Conservation (phyloP, 2,888 invertebrate genomes). For the Limnephilus rhombicus region DNA sequence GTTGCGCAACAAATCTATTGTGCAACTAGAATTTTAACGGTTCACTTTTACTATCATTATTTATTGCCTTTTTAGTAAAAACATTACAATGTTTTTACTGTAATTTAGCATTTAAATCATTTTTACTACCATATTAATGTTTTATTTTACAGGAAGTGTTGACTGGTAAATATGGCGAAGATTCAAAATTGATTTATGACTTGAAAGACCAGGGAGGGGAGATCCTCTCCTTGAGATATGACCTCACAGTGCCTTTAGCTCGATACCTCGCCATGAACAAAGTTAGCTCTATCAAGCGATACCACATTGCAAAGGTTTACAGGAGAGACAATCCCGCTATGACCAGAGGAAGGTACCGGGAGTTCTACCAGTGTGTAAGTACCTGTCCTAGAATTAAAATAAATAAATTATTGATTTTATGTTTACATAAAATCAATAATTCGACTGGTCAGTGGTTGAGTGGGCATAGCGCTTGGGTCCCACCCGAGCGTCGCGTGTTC, state of each 20-base stretch:
- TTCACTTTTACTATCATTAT: background rate
- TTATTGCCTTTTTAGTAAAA: background rate
- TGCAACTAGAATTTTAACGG: background rate
- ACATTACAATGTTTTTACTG: background rate
- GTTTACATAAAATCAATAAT: too few relatives aligned
- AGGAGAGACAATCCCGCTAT: conserved; percentile 98
- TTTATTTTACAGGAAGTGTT: conserved; percentile 87
- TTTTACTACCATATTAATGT: background rate
- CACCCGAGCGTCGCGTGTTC: too few relatives aligned
- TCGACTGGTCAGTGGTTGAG: too few relatives aligned
- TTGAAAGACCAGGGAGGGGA: conserved; percentile 99
- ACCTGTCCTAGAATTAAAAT: background rate
- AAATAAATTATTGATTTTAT: conserved; percentile 24
- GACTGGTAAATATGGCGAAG: conserved; percentile 99
- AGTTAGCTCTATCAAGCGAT: conserved; percentile 94
- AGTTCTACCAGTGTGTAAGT: conserved; percentile 99
- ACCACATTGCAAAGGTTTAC: conserved; percentile 99
- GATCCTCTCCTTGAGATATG: conserved; percentile 96
- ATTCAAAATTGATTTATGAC: conserved; percentile 99
- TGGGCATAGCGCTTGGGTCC: too few relatives aligned
- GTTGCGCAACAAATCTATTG: background rate
- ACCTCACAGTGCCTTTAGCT: conserved; percentile 98
- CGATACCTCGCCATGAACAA: conserved; percentile 99
- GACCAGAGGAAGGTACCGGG: conserved; percentile 96
- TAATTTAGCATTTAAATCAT: too few relatives aligned